Evolutionary conservation across 1,140 invertebrate genomes (phyloP), one percentile per base, ranked within the genome.

Genomic region (Himalopsyche phryganea): DNA sequence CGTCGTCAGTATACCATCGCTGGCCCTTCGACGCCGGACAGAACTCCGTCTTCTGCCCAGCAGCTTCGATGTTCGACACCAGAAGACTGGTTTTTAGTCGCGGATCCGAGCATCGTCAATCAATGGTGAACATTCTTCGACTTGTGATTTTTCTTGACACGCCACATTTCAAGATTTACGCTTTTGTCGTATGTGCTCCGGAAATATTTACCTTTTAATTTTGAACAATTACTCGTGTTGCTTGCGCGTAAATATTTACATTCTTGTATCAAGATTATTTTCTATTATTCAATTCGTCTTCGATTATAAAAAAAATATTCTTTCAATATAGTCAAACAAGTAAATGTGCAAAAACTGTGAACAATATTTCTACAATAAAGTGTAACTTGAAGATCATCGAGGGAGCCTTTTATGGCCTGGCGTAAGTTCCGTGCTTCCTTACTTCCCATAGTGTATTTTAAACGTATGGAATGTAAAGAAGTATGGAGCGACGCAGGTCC

Each of bases 401-500:
- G 23, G 23, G 23, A 28, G 23, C 23, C 23, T 28, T 28, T 28
- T 28, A 28, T 28, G 23, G 76, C 77, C 76, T 76, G 72, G 81
- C 82, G 83, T 80, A 78, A 85, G 85, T 88, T 87, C 89, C 90
- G 88, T 94, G 86, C 90, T 93, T 94, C 89, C 87, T 92, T 92
- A 90, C 89, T 90, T 92, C 90, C 90, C 90, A 92, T 92, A 92
- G 88, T 88, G 78, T 74, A 81, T 79, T 80, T 28, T 80, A 73
- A 71, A 82, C 83, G 72, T 94, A 93, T 94, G 91, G 91, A 94
- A 94, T 94, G 91, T 94, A 93, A 92, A 92, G 90, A 94, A 94
- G 90, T 93, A 92, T 93, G 90, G 89, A 91, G 89, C 85, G 71
- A 74, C 78, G 74, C 72, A 69, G 72, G 75, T 50, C 72, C 49